Evolutionary conservation across 2,888 invertebrate genomes (phyloP), one percentile per base, ranked within the genome.

Genomic region (Sepiola atlantica): DNA sequence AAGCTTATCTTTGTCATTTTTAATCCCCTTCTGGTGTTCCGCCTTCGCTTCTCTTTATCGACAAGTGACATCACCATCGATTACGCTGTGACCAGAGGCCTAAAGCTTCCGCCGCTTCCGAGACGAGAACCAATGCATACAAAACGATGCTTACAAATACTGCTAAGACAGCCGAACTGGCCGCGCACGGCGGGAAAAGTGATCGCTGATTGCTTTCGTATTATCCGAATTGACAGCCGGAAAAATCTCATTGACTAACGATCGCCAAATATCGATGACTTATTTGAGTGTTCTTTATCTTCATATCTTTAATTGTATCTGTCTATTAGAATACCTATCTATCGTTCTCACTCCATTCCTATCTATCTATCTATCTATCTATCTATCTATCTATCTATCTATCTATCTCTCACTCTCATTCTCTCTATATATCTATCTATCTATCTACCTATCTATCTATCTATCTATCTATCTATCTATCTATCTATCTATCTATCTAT

Each of bases 101-200:
- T 14, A 77, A 32, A 77, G 77, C 77, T 77, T 77, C n/a, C n/a
- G 77, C 77, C 77, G n/a, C n/a, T 77, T n/a, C n/a, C n/a, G n/a
- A 77, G n/a, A n/a, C n/a, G 77, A 32, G 77, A 77, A 77, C 77
- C 77, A 77, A 77, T 77, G 77, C 77, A 77, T 77, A 77, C 77
- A 77, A 77, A 45, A 77, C n/a, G n/a, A 77, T n/a, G 32, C 77
- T 77, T n/a, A 77, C 77, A 77, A 77, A 77, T 77, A n/a, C n/a
- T n/a, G n/a, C n/a, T 14, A 77, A 77, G 28, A 14, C n/a, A 77
- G 16, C n/a, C 77, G n/a, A 4, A 21, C 77, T 18, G 16, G 16
- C n/a, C n/a, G 24, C 10, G 28, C 3, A 61, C 61, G 1, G 8
- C 28, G 24, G 10, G 10, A n/a, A 61, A 61, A 61, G 61, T 21